Evolutionary conservation across 2,797 vertebrate genomes (phyloP).

Genomic region (Catostomus latipinnis): DNA sequence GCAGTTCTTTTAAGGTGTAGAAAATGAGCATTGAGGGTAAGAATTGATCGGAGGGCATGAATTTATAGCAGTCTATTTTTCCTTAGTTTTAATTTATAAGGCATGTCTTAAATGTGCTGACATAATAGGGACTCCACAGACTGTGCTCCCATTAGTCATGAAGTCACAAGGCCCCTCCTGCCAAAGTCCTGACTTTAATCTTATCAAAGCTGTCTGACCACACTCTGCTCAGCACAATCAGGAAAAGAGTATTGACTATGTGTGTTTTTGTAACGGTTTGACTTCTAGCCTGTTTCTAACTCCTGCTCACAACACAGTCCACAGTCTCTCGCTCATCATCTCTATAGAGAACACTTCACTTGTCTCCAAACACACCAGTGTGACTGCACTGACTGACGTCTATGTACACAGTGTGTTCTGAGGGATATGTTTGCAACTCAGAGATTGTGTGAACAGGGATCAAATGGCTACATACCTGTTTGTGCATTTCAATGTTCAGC

Average conservation of each 20-base stretch:
- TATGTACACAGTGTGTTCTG: slow-evolving; percentile 17
- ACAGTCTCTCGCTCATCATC: slow-evolving; percentile 25
- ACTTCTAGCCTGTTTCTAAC: slow-evolving; percentile 14
- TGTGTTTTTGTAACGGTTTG: slow-evolving; percentile 34
- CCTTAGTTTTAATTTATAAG: slow-evolving; percentile 53
- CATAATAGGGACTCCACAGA: slow-evolving; percentile 68
- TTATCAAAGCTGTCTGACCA: slow-evolving; percentile 67
- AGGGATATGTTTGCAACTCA: not conserved
- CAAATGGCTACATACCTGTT: slow-evolving; percentile 87
- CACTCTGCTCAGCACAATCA: slow-evolving; percentile 60
- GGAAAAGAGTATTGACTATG: slow-evolving; percentile 46
- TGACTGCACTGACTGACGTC: slow-evolving; percentile 33
- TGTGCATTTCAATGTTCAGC: slow-evolving; percentile 99
- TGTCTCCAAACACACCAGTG: slow-evolving; percentile 38
- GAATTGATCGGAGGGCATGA: slow-evolving; percentile 34
- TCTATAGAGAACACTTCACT: slow-evolving; percentile 31
- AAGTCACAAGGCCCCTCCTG: slow-evolving; percentile 74
- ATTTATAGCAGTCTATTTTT: slow-evolving; percentile 41
- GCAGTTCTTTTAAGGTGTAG: not conserved
- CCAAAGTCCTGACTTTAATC: slow-evolving; percentile 82
- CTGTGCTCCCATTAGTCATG: slow-evolving; percentile 75
- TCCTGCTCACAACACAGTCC: slow-evolving; percentile 64
- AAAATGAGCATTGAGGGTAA: slow-evolving; percentile 2
- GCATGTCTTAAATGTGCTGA: slow-evolving; percentile 56
- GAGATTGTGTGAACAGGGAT: slow-evolving; percentile 46